Evolutionary conservation across 2,888 invertebrate genomes (phyloP).

Genomic region (Fragum fragum): DNA sequence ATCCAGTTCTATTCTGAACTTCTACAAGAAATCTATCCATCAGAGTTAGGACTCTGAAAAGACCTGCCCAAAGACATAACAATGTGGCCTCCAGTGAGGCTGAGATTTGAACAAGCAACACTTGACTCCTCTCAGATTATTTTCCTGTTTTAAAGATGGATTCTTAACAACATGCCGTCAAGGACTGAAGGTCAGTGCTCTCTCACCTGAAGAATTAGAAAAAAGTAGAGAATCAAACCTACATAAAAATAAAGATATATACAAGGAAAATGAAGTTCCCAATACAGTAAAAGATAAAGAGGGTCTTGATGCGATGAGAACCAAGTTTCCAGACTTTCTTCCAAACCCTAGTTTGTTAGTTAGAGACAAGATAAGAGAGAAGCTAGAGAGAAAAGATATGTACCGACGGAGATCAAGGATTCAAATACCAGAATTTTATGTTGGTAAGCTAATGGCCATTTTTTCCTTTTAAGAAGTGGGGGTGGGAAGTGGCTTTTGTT

Average conservation of each 20-base stretch:
- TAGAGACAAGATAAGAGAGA: conserved; percentile 94
- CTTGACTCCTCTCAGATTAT: no score
- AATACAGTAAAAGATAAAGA: background rate
- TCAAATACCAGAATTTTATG: conserved; percentile 99
- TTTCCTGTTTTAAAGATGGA: background rate
- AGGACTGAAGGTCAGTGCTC: background rate
- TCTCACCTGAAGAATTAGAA: conserved; percentile 9
- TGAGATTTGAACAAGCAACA: no score
- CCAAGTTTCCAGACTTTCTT: conserved; percentile 94
- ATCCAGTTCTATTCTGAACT: no score
- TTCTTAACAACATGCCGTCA: background rate
- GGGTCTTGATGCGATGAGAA: background rate
- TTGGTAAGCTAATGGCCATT: conserved; percentile 94
- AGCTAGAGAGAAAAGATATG: conserved; percentile 97
- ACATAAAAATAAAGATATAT: conserved; percentile 9
- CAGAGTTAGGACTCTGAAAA: no score
- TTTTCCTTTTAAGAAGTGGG: no score
- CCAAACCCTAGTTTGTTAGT: conserved; percentile 94
- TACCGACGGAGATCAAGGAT: conserved; percentile 93
- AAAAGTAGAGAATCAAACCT: conserved; percentile 4
- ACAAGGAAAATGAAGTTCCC: background rate
- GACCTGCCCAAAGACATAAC: no score
- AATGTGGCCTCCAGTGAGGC: no score
- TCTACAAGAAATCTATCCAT: no score
- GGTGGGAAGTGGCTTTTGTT: no score